phyloP scores from a whole-genome alignment of 2,888 invertebrate species.

The Cantharis rufa region DNA sequence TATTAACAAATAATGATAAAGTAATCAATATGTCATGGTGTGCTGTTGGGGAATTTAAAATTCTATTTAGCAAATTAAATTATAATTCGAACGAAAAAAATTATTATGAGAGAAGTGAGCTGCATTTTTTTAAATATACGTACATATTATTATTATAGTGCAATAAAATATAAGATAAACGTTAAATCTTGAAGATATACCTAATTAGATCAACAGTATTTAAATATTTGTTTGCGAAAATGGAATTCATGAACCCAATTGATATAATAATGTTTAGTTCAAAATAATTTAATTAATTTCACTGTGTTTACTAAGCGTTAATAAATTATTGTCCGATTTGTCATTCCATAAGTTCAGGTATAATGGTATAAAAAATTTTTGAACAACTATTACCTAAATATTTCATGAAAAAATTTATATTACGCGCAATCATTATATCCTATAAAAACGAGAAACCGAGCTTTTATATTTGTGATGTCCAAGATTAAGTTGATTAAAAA shows the following conservation, averaged over 20 bases:
- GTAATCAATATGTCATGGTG: background rate
- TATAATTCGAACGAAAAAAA: no score
- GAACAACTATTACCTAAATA: background rate
- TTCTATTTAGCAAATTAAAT: background rate
- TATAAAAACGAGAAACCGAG: constrained; percentile 11
- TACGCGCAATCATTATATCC: background rate
- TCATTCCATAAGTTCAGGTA: background rate
- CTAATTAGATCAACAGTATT: background rate
- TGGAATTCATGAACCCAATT: background rate
- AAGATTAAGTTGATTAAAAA: constrained; percentile 18
- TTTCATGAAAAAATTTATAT: background rate
- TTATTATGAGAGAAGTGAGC: no score
- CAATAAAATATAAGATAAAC: background rate
- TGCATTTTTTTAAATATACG: no score
- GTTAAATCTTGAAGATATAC: background rate
- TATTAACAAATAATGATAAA: no score
- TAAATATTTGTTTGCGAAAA: background rate
- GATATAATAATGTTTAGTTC: background rate
- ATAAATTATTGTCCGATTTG: background rate
- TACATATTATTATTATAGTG: no score
- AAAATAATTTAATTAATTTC: background rate
- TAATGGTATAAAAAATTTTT: background rate
- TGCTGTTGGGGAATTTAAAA: background rate
- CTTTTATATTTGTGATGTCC: constrained; percentile 17
- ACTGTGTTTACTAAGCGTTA: background rate